These are phyloP conservation scores for Zaprionus vittiger DNA, from an alignment of 1,140 invertebrate genomes.

Conservation along the genomic window DNA sequence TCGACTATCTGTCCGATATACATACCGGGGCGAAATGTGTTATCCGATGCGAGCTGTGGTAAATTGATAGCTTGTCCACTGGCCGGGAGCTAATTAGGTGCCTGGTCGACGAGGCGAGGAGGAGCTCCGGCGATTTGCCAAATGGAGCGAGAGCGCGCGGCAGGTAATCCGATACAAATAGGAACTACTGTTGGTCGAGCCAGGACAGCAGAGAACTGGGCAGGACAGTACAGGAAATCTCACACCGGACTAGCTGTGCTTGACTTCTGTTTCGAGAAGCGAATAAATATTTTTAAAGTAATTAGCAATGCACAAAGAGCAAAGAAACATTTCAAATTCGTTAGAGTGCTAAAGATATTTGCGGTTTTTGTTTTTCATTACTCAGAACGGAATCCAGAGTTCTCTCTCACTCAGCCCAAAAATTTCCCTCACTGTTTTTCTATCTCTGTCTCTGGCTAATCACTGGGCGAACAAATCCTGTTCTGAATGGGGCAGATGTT, in stretches of 20 bases:
- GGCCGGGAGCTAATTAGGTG: conserved; percentile 71
- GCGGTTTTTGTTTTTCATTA: conserved; percentile 60
- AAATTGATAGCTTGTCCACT: conserved; percentile 75
- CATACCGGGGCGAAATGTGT: conserved; percentile 51
- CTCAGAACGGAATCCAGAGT: conserved; percentile 34
- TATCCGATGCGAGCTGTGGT: conserved; percentile 67
- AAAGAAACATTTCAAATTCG: conserved; percentile 28
- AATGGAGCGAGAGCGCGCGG: conserved; percentile 33
- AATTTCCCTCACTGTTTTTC: not conserved
- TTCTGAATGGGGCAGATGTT: conserved; percentile 45
- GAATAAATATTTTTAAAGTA: conserved; percentile 54
- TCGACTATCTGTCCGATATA: conserved; percentile 14
- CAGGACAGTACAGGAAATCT: conserved; percentile 51
- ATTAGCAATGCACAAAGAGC: conserved; percentile 62
- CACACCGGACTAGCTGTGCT: conserved; percentile 52
- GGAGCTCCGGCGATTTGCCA: conserved; percentile 36
- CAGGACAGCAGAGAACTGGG: not conserved
- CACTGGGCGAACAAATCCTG: conserved; percentile 45
- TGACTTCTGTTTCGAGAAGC: conserved; percentile 36
- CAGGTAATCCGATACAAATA: conserved; percentile 58
- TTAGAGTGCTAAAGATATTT: conserved; percentile 67
- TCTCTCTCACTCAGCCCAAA: not conserved
- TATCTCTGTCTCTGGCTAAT: conserved; percentile 33
- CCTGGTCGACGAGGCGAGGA: conserved; percentile 36
- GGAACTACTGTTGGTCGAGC: conserved; percentile 45